phyloP scores from a whole-genome alignment of 2,888 invertebrate species.

The Sceliomorpha sp. region DNA sequence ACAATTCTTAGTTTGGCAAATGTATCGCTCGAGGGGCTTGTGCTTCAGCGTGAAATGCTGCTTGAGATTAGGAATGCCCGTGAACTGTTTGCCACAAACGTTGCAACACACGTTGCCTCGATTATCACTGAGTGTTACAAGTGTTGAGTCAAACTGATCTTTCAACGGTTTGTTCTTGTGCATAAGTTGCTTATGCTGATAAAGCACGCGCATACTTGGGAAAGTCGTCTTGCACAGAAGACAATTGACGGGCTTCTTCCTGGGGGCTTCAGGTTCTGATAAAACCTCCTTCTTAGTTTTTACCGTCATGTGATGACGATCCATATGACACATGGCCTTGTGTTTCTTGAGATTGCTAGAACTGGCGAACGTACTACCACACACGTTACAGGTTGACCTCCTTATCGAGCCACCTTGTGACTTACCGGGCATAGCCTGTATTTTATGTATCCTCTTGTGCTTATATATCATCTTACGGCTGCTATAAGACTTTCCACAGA shows the following conservation, averaged over 20 bases:
- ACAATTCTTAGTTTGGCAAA: constrained; percentile 63
- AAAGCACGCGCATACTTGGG: constrained; percentile 84
- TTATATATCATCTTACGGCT: constrained; percentile 83
- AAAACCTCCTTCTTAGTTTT: constrained; percentile 49
- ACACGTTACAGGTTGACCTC: constrained; percentile 76
- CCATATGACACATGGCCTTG: constrained; percentile 63
- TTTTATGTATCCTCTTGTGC: constrained; percentile 82
- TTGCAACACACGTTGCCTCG: constrained; percentile 82
- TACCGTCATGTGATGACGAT: constrained; percentile 24
- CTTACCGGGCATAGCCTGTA: constrained; percentile 46
- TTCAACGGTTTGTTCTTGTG: constrained; percentile 78
- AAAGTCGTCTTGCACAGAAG: constrained; percentile 85
- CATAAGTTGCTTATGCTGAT: constrained; percentile 83
- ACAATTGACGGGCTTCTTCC: constrained; percentile 81
- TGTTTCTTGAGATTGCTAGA: constrained; percentile 72
- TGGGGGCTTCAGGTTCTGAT: constrained; percentile 9
- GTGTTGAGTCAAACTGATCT: constrained; percentile 64
- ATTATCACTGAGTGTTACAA: constrained; percentile 69
- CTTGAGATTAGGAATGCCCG: constrained; percentile 82
- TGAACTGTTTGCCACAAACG: constrained; percentile 83
- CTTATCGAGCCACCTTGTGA: constrained; percentile 56
- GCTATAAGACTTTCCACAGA: constrained; percentile 85
- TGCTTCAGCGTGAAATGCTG: constrained; percentile 82
- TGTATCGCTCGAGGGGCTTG: constrained; percentile 60
- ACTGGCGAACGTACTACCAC: constrained; percentile 78